Evolutionary conservation across 2,113 vertebrate genomes (phyloP), one percentile per base, ranked within the genome.

Genomic region (Menidia beryllina): DNA sequence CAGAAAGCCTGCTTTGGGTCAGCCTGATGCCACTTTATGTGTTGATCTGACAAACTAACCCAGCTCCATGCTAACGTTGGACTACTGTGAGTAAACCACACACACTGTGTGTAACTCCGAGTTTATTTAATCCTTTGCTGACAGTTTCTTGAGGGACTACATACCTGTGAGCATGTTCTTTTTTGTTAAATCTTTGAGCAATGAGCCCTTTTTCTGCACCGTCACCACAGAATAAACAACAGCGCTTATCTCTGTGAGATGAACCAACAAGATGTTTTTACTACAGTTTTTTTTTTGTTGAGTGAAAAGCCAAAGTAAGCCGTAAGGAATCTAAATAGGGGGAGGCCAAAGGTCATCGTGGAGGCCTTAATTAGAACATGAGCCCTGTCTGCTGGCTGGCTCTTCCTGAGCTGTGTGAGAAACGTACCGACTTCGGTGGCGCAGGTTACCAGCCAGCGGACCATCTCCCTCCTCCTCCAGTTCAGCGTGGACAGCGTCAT

Each of bases 401-500:
- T 43, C 34, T 25, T 24, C 23, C 10, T 49, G 23, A 4, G 13
- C 23, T 45, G 43, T 41, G 10, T 39, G 39, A 11, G 23, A 52
- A 24, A 96, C 97, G 77, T 91, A 99, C 97, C 97, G 39, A 99
- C 97, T 98, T 99, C 98, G 0, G 98, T 99, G 64, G 98, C 98
- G 0, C 97, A 99, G 0, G 98, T 99, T 79, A 99, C 98, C 84
- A 99, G 90, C 98, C 98, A 99, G 86, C 98, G 96, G 73, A 99
- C 98, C 98, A 99, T 99, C 91, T 99, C 98, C 67, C 97, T 94
- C 69, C 97, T 94, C 67, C 98, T 95, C 98, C 98, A 99, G 91
- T 99, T 99, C 76, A 99, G 94, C 2, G 97, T 98, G 80, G 97
- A 98, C 79, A 99, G 92, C 4, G 97, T 99, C 97, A 99, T 99